Conservation (phyloP, 1,140 invertebrate species). For the Drosophila lowei region DNA sequence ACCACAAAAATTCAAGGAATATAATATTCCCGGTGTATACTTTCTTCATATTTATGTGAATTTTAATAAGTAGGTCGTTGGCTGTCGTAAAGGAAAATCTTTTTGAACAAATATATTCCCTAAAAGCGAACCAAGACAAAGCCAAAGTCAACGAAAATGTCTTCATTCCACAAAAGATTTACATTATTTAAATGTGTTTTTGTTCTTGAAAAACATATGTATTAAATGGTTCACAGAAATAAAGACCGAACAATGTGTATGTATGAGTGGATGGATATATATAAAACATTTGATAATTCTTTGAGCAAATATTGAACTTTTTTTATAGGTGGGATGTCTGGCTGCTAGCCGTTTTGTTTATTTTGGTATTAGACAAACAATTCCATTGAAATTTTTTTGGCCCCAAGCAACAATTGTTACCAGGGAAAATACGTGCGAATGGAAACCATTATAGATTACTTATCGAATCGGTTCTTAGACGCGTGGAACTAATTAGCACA, state of each 20-base stretch:
- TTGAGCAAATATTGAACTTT: conserved; percentile 46
- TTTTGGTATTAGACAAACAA: conserved; percentile 38
- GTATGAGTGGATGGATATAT: conserved; percentile 20
- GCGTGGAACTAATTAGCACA: conserved; percentile 60
- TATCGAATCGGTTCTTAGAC: conserved; percentile 35
- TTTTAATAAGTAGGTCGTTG: conserved; percentile 9
- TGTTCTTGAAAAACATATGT: conserved; percentile 42
- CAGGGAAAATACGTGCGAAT: background rate
- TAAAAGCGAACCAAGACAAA: conserved; percentile 28
- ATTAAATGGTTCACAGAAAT: conserved; percentile 43
- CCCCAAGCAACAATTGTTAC: conserved; percentile 4
- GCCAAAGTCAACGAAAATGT: conserved; percentile 7
- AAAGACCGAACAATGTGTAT: conserved; percentile 47
- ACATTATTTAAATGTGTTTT: conserved; percentile 51
- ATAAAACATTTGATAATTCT: conserved; percentile 32
- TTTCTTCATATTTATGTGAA: conserved; percentile 12
- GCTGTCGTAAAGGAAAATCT: conserved; percentile 9
- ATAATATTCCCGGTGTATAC: background rate
- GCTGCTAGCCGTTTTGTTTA: conserved; percentile 26
- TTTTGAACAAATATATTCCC: conserved; percentile 17
- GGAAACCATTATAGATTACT: conserved; percentile 19
- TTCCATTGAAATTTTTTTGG: conserved; percentile 38
- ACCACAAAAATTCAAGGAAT: background rate
- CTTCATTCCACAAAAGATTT: conserved; percentile 48
- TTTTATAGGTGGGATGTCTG: conserved; percentile 26